Percentiles rank a stretch among this genome's conserved stretches.
Evolutionary conservation across 2,113 vertebrate genomes (phyloP).

Genomic region (Actenoides lindsayi): DNA sequence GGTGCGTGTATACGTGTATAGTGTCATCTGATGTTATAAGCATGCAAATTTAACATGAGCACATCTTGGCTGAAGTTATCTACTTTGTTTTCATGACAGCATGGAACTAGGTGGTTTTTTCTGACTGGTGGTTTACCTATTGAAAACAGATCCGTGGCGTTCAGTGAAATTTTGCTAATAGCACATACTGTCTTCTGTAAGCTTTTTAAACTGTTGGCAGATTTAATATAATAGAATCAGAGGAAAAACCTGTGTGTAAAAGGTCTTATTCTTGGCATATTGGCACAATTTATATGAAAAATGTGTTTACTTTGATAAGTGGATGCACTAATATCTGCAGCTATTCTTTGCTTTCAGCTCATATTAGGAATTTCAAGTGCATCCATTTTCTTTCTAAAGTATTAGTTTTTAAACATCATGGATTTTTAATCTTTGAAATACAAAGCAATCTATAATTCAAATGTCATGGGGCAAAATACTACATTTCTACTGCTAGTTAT

Average conservation of each 20-base stretch:
- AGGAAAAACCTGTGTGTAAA: not conserved
- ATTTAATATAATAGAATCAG: not conserved
- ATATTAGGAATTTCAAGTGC: not conserved
- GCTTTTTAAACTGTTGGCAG: not conserved
- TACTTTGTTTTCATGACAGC: not conserved
- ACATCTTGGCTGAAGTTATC: not conserved
- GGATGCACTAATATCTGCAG: not conserved
- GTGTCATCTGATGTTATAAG: not conserved
- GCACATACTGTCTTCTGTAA: not conserved
- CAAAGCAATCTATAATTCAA: not conserved
- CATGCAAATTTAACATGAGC: not conserved
- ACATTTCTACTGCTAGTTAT: not conserved
- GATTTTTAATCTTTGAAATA: not conserved
- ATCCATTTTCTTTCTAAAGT: not conserved
- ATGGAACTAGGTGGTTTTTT: not conserved
- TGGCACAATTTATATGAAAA: not conserved
- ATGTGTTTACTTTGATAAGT: not conserved
- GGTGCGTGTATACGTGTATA: not conserved
- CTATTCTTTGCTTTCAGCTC: not conserved
- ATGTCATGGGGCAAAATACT: not conserved
- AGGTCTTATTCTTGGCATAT: not conserved
- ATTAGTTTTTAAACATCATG: not conserved
- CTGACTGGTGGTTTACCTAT: not conserved
- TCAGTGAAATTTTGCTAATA: not conserved
- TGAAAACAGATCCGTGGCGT: not conserved